Percentiles rank a stretch among this genome's conserved stretches.
Conservation (phyloP, 2,797 vertebrate species). For the Leuciscus waleckii region DNA sequence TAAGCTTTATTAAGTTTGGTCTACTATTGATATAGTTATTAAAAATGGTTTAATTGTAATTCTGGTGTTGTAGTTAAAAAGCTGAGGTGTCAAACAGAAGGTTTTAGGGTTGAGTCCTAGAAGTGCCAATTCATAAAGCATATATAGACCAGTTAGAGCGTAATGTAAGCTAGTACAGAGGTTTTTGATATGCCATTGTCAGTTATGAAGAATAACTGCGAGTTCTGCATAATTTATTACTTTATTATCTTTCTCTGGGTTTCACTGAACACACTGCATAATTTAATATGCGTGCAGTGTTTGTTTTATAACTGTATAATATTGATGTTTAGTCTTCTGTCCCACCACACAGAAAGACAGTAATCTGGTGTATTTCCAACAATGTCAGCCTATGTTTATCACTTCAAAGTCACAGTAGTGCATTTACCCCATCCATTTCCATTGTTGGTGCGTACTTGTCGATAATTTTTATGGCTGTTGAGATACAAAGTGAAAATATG, state of each 20-base stretch:
- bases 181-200: not conserved
- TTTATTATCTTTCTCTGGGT: not conserved
- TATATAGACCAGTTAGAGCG: not conserved
- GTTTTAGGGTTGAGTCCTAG: not conserved
- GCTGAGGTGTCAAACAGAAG: not conserved
- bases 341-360: not conserved
- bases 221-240: not conserved
- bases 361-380: not conserved
- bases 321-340: not conserved
- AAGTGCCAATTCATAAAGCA: not conserved
- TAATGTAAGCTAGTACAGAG: not conserved
- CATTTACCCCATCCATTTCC: not conserved
- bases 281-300: constrained; percentile 2
- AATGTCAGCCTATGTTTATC: not conserved
- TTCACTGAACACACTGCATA: not conserved
- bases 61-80: not conserved
- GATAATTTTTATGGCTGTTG: not conserved
- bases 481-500: not conserved
- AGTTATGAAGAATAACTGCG: not conserved
- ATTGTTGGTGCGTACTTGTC: not conserved
- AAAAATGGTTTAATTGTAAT: not conserved
- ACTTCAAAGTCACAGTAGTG: not conserved
- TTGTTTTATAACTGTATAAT: constrained; percentile 13
- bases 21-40: not conserved
- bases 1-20: not conserved